Evolutionary conservation across 2,888 invertebrate species (phyloP).

Genomic region (Diogma glabrata): DNA sequence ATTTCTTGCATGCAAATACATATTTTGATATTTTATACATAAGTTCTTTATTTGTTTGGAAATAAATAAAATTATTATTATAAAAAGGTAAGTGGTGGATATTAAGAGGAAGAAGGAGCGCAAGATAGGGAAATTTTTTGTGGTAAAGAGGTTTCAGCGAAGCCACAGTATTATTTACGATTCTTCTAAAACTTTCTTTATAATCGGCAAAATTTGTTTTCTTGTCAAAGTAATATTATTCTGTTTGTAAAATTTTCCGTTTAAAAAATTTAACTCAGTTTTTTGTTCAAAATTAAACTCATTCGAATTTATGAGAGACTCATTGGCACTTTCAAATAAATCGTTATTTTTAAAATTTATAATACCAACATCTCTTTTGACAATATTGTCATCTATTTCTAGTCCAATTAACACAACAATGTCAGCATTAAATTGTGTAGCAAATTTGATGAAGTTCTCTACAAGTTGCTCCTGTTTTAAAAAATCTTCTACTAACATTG

Average conservation of each 20-base stretch:
- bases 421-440: slow-evolving; percentile 33
- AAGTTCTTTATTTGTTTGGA: no score
- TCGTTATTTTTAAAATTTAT: slow-evolving; percentile 29
- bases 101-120: no score
- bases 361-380: slow-evolving; percentile 49
- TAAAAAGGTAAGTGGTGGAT: no score
- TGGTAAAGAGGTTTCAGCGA: no score
- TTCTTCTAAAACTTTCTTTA: slow-evolving; percentile 38
- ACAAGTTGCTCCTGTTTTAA: slow-evolving; percentile 29
- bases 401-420: slow-evolving; percentile 51
- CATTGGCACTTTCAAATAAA: slow-evolving; percentile 20
- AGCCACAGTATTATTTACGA: no score
- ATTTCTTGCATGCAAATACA: no score
- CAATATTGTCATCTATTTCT: slow-evolving; percentile 37
- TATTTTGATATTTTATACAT: no score
- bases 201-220: slow-evolving; percentile 55
- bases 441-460: slow-evolving; percentile 41
- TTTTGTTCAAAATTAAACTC: slow-evolving; percentile 35
- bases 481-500: slow-evolving; percentile 28
- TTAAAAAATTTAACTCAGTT: slow-evolving; percentile 30
- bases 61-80: no score
- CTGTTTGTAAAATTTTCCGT: slow-evolving; percentile 44
- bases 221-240: slow-evolving; percentile 48
- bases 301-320: not conserved
- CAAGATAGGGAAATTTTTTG: no score